Base-by-base conservation (phyloP, 2,888 invertebrate species). In the Leptogaster cylindrica region DNA sequence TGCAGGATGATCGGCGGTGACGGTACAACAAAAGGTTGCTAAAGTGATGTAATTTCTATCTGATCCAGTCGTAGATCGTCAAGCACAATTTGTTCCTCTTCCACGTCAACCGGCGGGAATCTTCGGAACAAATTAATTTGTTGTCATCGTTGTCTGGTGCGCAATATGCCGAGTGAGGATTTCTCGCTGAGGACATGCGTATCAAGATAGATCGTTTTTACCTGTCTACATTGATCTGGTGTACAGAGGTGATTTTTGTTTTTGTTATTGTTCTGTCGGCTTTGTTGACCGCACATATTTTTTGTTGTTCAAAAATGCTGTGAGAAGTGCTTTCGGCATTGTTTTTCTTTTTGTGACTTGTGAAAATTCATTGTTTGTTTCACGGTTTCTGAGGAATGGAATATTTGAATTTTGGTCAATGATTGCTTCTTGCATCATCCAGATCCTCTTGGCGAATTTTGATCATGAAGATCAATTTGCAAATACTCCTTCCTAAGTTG, bases 11-110 rank as follows among this genome's bases (percentile, higher is more conserved):
- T 36, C 55, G 7, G 20, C 28, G 55, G 25, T 25, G 14, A 36
- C 39, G 55, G 55, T 31, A 25, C 36, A 55, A 55, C 55, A 55
- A 55, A 55, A 55, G 55, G 55, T 55, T 33, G 31, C 36, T 5
- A 14, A 20, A 31, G 23, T 55, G 55, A 36, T 55, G 55, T 55
- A 55, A 55, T 36, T 23, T 33, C n/a, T 16, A 16, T 36, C 55
- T 55, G 55, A 55, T 55, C 31, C 23, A 36, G 36, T 8, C 31
- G 25, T 36, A 55, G 23, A 20, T 23, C 36, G 10, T 12, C 18
- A 23, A 31, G 33, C 55, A 20, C 12, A 36, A 20, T 51, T 55
- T 52, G 2, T 16, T 23, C 36, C 16, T 28, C 36, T 12, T 8
- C n/a, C 8, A 5, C 20, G 18, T 18, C 2, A 41, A 23, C 44